These are phyloP conservation scores for Lepidocyrtinus sp. DNA, from an alignment of 2,888 invertebrate genomes.

Conservation along the genomic window DNA sequence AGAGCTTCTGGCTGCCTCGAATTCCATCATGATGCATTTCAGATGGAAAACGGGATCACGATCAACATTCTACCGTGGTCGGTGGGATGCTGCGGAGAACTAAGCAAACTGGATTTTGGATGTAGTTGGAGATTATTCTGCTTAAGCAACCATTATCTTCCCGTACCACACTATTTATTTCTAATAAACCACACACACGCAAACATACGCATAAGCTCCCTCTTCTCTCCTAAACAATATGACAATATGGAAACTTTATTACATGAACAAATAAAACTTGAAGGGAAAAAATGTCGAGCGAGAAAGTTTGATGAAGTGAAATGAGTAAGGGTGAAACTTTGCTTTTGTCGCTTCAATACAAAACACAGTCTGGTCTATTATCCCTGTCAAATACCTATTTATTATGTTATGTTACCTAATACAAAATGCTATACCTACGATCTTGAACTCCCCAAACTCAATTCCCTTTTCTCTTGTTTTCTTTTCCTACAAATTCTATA, in stretches of 20 bases:
- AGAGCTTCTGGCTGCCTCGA: background rate
- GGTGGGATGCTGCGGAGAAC: background rate
- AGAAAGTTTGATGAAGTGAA: background rate
- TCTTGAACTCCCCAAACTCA: conserved; percentile 37
- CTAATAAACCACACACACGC: conserved; percentile 51
- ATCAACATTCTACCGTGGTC: background rate
- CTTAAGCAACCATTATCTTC: conserved; percentile 35
- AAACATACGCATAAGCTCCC: too few relatives aligned
- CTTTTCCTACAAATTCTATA: too few relatives aligned
- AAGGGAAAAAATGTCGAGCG: background rate
- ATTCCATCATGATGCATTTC: conserved; percentile 13
- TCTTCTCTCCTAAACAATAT: too few relatives aligned
- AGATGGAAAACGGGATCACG: conserved; percentile 9
- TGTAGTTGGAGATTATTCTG: conserved; percentile 17
- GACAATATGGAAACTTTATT: too few relatives aligned
- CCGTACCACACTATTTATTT: conserved; percentile 34
- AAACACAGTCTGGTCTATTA: background rate
- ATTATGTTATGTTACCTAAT: too few relatives aligned
- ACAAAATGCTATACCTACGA: too few relatives aligned
- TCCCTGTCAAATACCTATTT: background rate
- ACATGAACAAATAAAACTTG: conserved; percentile 38
- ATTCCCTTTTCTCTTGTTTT: conserved; percentile 18
- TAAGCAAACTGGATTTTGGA: background rate
- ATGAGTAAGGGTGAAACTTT: too few relatives aligned
- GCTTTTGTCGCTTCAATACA: background rate